These are phyloP conservation scores for Aspidiotus rigidus DNA, from an alignment of 2,888 invertebrate species.

Conservation along the genomic window DNA sequence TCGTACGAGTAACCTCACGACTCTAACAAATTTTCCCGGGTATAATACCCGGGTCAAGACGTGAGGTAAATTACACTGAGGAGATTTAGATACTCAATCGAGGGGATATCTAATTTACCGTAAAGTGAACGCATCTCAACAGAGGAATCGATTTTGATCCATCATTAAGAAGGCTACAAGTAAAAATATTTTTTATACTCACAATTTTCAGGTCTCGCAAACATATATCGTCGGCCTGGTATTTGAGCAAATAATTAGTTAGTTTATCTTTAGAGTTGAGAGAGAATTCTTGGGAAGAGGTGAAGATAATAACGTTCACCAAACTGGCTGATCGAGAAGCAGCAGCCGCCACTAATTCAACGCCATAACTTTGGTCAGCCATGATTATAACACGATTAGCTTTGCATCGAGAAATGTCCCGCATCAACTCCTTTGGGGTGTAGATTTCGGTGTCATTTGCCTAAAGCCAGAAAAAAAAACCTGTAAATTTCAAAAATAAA, in stretches of 20 bases:
- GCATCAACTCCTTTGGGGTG: slow-evolving; percentile 45
- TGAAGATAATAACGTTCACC: slow-evolving; percentile 19
- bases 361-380: slow-evolving; percentile 47
- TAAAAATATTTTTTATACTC: slow-evolving; percentile 1
- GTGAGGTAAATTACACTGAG: too few species aligned
- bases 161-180: background rate
- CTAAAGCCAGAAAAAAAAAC: slow-evolving; percentile 41
- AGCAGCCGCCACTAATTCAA: slow-evolving; percentile 18
- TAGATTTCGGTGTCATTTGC: slow-evolving; percentile 44
- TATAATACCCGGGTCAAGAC: too few species aligned
- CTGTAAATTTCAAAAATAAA: background rate
- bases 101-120: too few species aligned
- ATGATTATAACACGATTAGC: slow-evolving; percentile 46
- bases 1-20: too few species aligned
- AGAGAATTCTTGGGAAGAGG: slow-evolving; percentile 12
- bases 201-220: slow-evolving; percentile 24
- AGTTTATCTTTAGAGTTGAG: slow-evolving; percentile 10
- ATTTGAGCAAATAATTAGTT: slow-evolving; percentile 7
- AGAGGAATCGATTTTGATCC: too few species aligned
- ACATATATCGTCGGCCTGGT: slow-evolving; percentile 16
- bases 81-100: too few species aligned
- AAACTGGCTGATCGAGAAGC: slow-evolving; percentile 10
- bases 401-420: slow-evolving; percentile 45
- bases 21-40: too few species aligned
- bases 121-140: background rate